Evolutionary conservation across 1,140 invertebrate genomes (phyloP), one percentile per base, ranked within the genome.

Genomic region (Drosophila kurseongensis): DNA sequence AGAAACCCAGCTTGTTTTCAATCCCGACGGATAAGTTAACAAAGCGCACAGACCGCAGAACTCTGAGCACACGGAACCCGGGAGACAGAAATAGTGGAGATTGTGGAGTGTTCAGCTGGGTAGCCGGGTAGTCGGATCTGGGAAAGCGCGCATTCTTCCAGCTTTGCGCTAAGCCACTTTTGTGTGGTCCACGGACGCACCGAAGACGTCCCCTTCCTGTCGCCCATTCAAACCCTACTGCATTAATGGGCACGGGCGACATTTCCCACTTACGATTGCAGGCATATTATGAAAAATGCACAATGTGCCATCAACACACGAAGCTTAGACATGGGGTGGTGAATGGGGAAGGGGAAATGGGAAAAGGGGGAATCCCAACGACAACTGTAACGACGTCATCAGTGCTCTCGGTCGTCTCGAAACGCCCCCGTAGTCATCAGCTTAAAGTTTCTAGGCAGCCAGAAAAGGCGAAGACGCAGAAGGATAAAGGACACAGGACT

Each of bases 201-300:
- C 61, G 29, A 68, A 68, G 61, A 67, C 12, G 29, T 10, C 18
- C 16, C 44, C 18, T 5, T 12, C 5, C 18, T n/a, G 8, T 8
- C 12, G 42, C 47, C 47, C 27, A 48, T 35, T 35, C 48, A 51
- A 10, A 10, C 48, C n/a, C 42, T 13, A 14, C 62, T 59, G 76
- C 57, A 57, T 74, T 79, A 79, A 74, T 74, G 71, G 78, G 57
- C 52, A 57, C 23, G 69, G 44, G 45, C 62, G 65, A 68, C 63
- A 54, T 69, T 79, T 79, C 68, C 72, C 54, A 73, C 60, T 72
- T 74, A 78, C 61, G 69, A 75, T 80, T 78, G 79, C 77, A 68
- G 60, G 54, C 48, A 73, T 72, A 73, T 75, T 80, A 89, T 89
- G 80, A 90, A 81, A 90, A 90, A 90, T 90, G 85, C 78, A 82